Evolutionary conservation across 2,797 vertebrate genomes (phyloP).

Genomic region (Scomberomorus guttatus): DNA sequence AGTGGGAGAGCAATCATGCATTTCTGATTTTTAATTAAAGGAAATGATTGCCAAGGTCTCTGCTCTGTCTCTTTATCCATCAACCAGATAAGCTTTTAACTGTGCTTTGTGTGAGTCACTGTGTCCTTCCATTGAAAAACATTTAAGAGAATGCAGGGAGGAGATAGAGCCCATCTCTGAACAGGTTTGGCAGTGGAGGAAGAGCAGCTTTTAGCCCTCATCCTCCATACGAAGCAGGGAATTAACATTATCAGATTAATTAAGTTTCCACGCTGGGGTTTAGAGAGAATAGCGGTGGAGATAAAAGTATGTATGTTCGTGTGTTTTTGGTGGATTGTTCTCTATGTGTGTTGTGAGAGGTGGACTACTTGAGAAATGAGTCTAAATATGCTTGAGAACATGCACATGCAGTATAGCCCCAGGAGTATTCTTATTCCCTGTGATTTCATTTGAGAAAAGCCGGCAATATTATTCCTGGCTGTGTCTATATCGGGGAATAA

Average conservation of each 20-base stretch:
- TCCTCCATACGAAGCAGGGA: constrained; percentile 40
- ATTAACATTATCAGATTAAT: constrained; percentile 73
- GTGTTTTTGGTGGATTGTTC: constrained; percentile 2
- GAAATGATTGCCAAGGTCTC: constrained; percentile 71
- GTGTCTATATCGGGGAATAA: constrained; percentile 66
- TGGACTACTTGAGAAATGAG: constrained; percentile 26
- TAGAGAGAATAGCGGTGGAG: constrained; percentile 36
- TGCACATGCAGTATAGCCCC: constrained; percentile 19
- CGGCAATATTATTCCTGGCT: constrained; percentile 59
- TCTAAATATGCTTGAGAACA: constrained; percentile 40
- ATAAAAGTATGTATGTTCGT: constrained; percentile 31
- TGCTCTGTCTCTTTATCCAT: constrained; percentile 69
- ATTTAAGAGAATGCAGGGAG: constrained; percentile 4
- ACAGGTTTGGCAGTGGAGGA: constrained; percentile 36
- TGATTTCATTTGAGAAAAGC: constrained; percentile 58
- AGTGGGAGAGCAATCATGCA: constrained; percentile 71
- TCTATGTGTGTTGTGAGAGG: constrained; percentile 11
- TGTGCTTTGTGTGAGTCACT: constrained; percentile 55
- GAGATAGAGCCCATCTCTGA: constrained; percentile 36
- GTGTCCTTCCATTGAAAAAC: constrained; percentile 27
- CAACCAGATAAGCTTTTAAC: constrained; percentile 63
- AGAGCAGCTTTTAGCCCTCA: constrained; percentile 18
- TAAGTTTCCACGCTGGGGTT: constrained; percentile 50
- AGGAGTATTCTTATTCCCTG: constrained; percentile 23
- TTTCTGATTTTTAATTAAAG: constrained; percentile 86